Base-by-base conservation (phyloP, 2,113 vertebrate genomes). In the Panthera uncia region DNA sequence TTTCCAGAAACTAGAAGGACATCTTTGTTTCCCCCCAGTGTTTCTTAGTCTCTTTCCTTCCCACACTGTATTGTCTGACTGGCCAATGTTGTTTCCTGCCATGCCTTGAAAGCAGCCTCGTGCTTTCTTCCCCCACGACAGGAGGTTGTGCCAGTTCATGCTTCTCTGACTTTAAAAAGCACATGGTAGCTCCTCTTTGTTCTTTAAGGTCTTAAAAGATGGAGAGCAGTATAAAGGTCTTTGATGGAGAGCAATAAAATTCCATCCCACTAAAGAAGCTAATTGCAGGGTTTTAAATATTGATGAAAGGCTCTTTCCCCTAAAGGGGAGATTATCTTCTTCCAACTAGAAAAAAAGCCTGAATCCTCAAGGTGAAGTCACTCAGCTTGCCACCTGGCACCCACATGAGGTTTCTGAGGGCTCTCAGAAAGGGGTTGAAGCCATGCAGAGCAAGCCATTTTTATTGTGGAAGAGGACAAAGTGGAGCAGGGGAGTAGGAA, bases 241-340 rank as follows among this genome's bases (percentile, higher is more conserved):
- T 71, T 71, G 38, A 91, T 78, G 71, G 78, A 68, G 16, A 96
- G n/a, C 61, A 94, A 68, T 96, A 71, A 92, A 94, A 93, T 91
- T 80, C 48, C n/a, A 81, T 76, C 66, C 50, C 33, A 61, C 11
- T 61, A 68, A 93, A 85, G 79, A 92, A 63, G 23, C 27, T 68
- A 74, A 95, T 65, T 36, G 21, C 61, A 65, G 48, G 57, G 14
- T 88, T 95, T 92, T 84, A 89, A 92, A 74, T 55, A 29, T 80
- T 61, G 27, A 88, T 57, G 36, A 81, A 95, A 86, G 29, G 7
- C 29, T 8, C 18, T 96, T 87, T 66, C 41, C 41, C 33, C 19
- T 65, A 27, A 73, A 96, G 29, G 83, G n/a, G 36, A 86, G 48
- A 76, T 8, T 63, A 81, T 80, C 25, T 94, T 94, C 36, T 89